Evolutionary conservation across 1,140 invertebrate genomes (phyloP).

Genomic region (Cotesia vestalis): DNA sequence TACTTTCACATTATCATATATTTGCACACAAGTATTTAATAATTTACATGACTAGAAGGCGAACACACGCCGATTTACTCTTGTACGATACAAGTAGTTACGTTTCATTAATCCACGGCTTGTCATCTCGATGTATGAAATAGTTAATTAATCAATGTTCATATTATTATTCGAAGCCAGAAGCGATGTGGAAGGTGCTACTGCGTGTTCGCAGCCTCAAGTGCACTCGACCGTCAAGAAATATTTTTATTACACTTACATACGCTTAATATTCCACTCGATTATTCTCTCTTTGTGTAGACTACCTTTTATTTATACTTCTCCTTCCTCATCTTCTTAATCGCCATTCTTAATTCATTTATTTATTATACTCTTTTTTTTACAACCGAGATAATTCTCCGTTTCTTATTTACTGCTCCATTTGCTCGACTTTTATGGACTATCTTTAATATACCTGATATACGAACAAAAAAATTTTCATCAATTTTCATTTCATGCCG

Average conservation of each 20-base stretch:
- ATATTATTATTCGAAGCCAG: constrained; percentile 54
- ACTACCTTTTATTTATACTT: background rate
- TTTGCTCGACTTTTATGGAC: too few relatives aligned
- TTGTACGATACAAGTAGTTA: constrained; percentile 8
- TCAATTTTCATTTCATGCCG: too few relatives aligned
- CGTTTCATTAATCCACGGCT: constrained; percentile 49
- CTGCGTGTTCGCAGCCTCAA: constrained; percentile 13
- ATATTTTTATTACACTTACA: constrained; percentile 26
- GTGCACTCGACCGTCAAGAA: constrained; percentile 22
- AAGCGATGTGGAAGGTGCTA: constrained; percentile 30
- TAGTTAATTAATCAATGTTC: constrained; percentile 62
- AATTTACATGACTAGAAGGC: constrained; percentile 21
- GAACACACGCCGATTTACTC: constrained; percentile 18
- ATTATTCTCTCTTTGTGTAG: constrained; percentile 33
- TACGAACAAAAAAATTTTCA: too few relatives aligned
- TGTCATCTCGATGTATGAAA: constrained; percentile 51
- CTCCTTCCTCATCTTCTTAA: background rate
- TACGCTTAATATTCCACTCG: constrained; percentile 41
- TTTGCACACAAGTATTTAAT: constrained; percentile 13
- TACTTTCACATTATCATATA: constrained; percentile 17
- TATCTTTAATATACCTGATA: too few relatives aligned
- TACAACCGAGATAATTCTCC: too few relatives aligned
- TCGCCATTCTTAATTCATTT: too few relatives aligned
- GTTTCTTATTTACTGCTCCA: too few relatives aligned
- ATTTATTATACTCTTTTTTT: too few relatives aligned